These are phyloP conservation scores for Malurus melanocephalus DNA, from an alignment of 2,113 vertebrate genomes.

Conservation along the genomic window DNA sequence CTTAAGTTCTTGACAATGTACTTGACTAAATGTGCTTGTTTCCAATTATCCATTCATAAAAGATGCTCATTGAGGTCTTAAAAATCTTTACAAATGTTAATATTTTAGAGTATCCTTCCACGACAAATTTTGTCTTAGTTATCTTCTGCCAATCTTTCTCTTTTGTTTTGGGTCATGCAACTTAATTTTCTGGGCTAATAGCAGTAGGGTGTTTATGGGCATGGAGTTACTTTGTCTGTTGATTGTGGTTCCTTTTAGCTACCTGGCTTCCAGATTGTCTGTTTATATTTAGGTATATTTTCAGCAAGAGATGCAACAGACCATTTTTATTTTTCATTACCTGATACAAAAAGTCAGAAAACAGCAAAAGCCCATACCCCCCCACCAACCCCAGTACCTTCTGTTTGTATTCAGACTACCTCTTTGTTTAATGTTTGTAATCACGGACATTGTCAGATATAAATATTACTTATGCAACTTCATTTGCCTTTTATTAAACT, in stretches of 20 bases:
- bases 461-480: not conserved
- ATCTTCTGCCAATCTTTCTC: not conserved
- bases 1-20: not conserved
- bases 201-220: not conserved
- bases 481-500: not conserved
- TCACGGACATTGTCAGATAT: not conserved
- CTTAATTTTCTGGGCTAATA: not conserved
- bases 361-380: not conserved
- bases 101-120: not conserved
- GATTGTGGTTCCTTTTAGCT: not conserved
- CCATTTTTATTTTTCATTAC: not conserved
- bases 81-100: not conserved
- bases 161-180: not conserved
- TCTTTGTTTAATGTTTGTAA: not conserved
- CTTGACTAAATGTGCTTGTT: not conserved
- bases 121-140: not conserved
- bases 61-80: not conserved
- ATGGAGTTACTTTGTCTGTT: not conserved
- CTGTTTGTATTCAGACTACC: not conserved
- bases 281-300: not conserved
- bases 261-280: not conserved
- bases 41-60: not conserved
- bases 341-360: not conserved
- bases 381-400: rapidly evolving
- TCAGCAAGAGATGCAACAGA: not conserved